Evolutionary conservation across 2,888 invertebrate genomes (phyloP).

Genomic region (Xylota sylvarum): DNA sequence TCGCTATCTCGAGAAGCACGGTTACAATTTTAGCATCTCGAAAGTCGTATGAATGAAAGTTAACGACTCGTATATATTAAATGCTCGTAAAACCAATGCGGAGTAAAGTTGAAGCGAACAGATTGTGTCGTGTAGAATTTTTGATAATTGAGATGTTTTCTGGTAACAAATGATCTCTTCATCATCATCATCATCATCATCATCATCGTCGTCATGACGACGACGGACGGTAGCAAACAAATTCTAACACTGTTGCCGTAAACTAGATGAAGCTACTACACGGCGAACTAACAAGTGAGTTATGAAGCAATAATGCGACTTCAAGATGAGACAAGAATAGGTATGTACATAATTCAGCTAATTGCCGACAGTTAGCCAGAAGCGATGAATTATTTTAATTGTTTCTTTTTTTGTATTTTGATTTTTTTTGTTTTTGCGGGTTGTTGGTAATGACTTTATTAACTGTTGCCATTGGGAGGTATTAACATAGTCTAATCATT

Average conservation of each 20-base stretch:
- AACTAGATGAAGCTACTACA: slow-evolving; percentile 50
- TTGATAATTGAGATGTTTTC: slow-evolving; percentile 71
- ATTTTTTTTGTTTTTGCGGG: slow-evolving; percentile 1
- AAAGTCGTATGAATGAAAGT: slow-evolving; percentile 74
- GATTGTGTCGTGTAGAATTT: slow-evolving; percentile 52
- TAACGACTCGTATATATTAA: slow-evolving; percentile 75
- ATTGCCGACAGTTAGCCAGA: slow-evolving; percentile 50
- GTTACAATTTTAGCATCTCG: slow-evolving; percentile 47
- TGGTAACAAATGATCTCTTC: slow-evolving; percentile 71
- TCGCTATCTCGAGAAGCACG: slow-evolving; percentile 53
- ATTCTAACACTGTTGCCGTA: slow-evolving; percentile 29
- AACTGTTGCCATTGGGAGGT: slow-evolving; percentile 9
- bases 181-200: slow-evolving; percentile 43
- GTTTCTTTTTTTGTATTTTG: slow-evolving; percentile 23
- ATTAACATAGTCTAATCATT: slow-evolving; percentile 14
- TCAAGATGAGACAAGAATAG: slow-evolving; percentile 45
- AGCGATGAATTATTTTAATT: slow-evolving; percentile 69
- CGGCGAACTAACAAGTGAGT: slow-evolving; percentile 27
- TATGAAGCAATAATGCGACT: slow-evolving; percentile 22
- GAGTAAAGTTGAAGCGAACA: slow-evolving; percentile 40
- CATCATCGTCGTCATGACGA: background rate
- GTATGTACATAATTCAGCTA: slow-evolving; percentile 44
- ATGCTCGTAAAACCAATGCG: slow-evolving; percentile 63
- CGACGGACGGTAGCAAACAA: slow-evolving; percentile 8
- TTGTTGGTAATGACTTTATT: slow-evolving; percentile 61